Percentiles rank a stretch among this genome's conserved stretches.
phyloP scores from a whole-genome alignment of 2,888 invertebrate species.

The Pemphredon lugubris region DNA sequence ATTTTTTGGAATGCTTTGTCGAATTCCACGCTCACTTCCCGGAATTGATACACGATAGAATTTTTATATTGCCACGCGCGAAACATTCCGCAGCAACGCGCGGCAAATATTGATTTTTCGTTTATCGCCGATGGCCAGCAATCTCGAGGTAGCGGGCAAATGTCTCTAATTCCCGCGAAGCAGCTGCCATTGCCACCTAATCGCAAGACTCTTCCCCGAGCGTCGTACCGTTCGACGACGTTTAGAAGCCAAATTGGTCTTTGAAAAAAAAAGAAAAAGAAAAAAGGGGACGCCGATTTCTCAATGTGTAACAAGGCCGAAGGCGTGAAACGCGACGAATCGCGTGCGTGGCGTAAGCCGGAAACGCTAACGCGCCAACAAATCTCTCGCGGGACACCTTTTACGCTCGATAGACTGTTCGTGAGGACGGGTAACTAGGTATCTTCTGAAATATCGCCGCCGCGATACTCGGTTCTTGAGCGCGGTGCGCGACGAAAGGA shows the following conservation, averaged over 20 bases:
- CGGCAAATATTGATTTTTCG: too few relatives aligned
- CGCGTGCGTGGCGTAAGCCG: slow-evolving; percentile 44
- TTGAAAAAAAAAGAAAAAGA: neutral
- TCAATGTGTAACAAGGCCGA: slow-evolving; percentile 48
- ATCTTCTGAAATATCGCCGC: slow-evolving; percentile 45
- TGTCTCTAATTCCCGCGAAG: too few relatives aligned
- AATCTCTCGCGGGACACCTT: slow-evolving; percentile 55
- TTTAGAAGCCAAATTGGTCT: neutral
- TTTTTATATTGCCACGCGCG: too few relatives aligned
- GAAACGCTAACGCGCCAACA: slow-evolving; percentile 58
- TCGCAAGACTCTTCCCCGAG: neutral
- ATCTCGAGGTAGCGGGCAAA: too few relatives aligned
- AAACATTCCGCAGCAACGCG: too few relatives aligned
- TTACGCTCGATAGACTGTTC: slow-evolving; percentile 47
- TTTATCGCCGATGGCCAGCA: too few relatives aligned
- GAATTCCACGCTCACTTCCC: too few relatives aligned
- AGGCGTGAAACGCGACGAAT: slow-evolving; percentile 44
- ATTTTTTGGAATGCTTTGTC: too few relatives aligned
- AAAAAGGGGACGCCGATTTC: slow-evolving; percentile 29
- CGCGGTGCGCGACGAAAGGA: slow-evolving; percentile 22
- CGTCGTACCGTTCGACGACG: neutral
- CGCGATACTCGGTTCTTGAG: too few relatives aligned
- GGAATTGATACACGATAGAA: too few relatives aligned
- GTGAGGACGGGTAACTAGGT: slow-evolving; percentile 49
- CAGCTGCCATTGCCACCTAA: too few relatives aligned